Base-by-base conservation (phyloP, 2,797 vertebrate species). In the Dermochelys coriacea region DNA sequence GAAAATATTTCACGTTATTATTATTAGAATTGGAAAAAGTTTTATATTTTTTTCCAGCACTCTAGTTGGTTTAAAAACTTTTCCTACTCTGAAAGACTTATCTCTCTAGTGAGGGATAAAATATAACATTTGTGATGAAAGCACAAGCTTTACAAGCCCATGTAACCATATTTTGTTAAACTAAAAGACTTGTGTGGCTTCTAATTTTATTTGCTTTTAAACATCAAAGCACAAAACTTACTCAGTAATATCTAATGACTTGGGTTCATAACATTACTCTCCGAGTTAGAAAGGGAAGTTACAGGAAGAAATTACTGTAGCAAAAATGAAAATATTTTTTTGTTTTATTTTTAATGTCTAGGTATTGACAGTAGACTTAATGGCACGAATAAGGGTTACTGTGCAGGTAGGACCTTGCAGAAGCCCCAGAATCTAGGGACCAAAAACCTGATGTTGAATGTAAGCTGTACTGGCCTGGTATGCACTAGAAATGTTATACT, bases 1-100 rank as follows among this genome's bases (percentile, higher is more conserved):
- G 83, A 68, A 95, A 96, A 88, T 94, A 93, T 87, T 96, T 96
- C 96, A 94, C 90, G 94, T 75, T 94, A 95, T 94, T 91, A 90
- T 94, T 81, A 89, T 97, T 96, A 90, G 88, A 96, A 96, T 83
- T 81, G 94, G 96, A 93, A 77, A 41, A 75, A 75, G 25, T 71
- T 23, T 71, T 23, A 5, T 25, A 94, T 95, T 94, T 90, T 94
- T 82, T 94, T 55, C 0, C 90, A 91, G 91, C 12, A 5, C 96
- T 91, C 29, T 96, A 96, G 92, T 93, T 82, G 90, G 96, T 96
- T 54, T 96, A 97, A 91, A 91, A 94, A 92, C 88, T 49, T 80
- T 93, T 96, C 91, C 93, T 86, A 82, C 82, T 88, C 64, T 80
- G 82, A 97, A 79, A 47, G 41, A 47, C 23, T 86, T 55, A 49